Evolutionary conservation across 1,140 invertebrate genomes (phyloP).

Genomic region (Pachypeltis micranthus): DNA sequence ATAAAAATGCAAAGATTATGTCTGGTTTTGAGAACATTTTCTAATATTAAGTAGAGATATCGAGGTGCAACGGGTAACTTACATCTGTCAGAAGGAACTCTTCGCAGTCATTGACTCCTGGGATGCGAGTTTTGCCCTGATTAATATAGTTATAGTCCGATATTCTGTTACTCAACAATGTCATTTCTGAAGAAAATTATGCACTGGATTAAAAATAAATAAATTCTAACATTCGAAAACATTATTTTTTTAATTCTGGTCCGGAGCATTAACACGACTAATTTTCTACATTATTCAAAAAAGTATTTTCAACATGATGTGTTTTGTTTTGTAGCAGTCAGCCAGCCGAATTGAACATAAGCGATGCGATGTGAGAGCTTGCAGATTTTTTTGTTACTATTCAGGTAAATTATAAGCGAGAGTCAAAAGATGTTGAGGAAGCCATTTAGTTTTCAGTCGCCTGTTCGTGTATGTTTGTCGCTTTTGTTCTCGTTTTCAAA

Average conservation of each 20-base stretch:
- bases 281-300: too few species aligned
- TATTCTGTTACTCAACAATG: constrained; percentile 70
- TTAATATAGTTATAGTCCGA: constrained; percentile 76
- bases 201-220: constrained; percentile 7
- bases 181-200: constrained; percentile 50
- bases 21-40: background rate
- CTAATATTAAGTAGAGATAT: background rate
- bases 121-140: constrained; percentile 84
- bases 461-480: constrained; percentile 8
- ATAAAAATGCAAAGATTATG: background rate
- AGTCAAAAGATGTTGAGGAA: too few species aligned
- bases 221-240: background rate
- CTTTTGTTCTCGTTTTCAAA: constrained; percentile 1
- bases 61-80: constrained; percentile 42
- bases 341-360: too few species aligned
- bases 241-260: background rate
- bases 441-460: background rate
- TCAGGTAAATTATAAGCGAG: too few species aligned
- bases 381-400: too few species aligned
- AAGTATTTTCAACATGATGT: too few species aligned
- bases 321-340: too few species aligned
- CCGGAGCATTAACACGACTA: background rate
- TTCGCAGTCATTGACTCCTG: constrained; percentile 84
- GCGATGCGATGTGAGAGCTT: too few species aligned
- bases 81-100: constrained; percentile 87